A percentile compares a stretch with the other conserved stretches of the same genome.
These are phyloP conservation scores for Elanus axillaris DNA, from an alignment of 2,113 vertebrate genomes.

Conservation along the genomic window DNA sequence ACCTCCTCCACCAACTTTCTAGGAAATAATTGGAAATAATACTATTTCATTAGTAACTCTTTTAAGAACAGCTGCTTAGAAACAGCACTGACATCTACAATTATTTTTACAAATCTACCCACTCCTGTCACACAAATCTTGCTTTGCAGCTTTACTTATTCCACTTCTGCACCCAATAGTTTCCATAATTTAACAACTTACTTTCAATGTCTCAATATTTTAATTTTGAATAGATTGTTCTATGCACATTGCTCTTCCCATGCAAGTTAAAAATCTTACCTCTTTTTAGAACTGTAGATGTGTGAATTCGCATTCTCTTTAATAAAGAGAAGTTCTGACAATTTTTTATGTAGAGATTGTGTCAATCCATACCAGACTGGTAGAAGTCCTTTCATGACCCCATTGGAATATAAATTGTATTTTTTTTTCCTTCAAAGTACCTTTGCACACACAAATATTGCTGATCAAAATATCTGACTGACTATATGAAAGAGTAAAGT, in stretches of 20 bases:
- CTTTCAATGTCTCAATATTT: background rate
- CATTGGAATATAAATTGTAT: background rate
- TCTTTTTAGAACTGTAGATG: background rate
- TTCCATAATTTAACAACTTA: background rate
- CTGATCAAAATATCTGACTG: background rate
- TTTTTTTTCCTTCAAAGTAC: background rate
- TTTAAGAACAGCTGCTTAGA: background rate
- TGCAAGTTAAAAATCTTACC: constrained; percentile 11
- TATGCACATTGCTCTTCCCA: background rate
- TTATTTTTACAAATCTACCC: background rate
- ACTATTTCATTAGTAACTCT: background rate
- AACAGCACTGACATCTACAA: background rate
- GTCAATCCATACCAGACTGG: background rate
- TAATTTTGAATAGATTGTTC: background rate
- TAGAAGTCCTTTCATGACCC: background rate
- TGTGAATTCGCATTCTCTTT: background rate
- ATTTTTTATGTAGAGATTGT: background rate
- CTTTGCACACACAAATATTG: background rate
- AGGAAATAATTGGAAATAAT: background rate
- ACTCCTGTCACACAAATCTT: background rate
- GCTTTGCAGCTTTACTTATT: background rate
- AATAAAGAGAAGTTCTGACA: background rate
- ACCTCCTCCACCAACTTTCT: accelerated
- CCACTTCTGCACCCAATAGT: background rate
- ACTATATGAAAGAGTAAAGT: background rate